Evolutionary conservation across 2,888 invertebrate genomes (phyloP), one percentile per base, ranked within the genome.

Genomic region (Apotomis betuletana): DNA sequence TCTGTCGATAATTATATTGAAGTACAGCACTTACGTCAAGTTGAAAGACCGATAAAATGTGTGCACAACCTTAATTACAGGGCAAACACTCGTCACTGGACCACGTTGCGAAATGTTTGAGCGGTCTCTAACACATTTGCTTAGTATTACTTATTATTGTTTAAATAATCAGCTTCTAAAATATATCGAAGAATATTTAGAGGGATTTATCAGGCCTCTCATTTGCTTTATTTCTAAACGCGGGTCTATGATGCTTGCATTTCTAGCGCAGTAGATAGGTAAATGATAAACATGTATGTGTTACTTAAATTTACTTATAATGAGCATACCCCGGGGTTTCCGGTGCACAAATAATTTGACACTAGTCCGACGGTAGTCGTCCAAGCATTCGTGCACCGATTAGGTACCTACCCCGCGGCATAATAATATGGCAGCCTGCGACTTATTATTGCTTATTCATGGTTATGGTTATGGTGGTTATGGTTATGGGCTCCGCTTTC

Each of bases 11-110:
- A 74, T 65, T 67, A 70, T 61, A 70, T 67, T 62, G 74, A 75
- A 78, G 75, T 75, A 81, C 74, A 64, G 76, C 75, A 78, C 81
- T 83, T 80, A 82, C 80, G 80, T 80, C 74, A 84, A 86, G 90
- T 90, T 90, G 88, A 89, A 88, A 86, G 87, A 89, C 89, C 87
- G 86, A 85, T 85, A 82, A 84, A 83, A 83, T 90, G 87, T 91
- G 87, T 90, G 81, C 76, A 76, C 88, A 89, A 83, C 91, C 91
- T 89, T 91, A 91, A 91, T 91, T 90, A 87, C 82, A 77, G 76
- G 78, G 82, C 88, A 91, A 91, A 91, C 81, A 90, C 79, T 81
- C 76, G 78, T 76, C 77, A 71, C 74, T 80, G 78, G 79, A 76
- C 76, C 75, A 65, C 74, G 85, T 91, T 91, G 87, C 89, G 83